Evolutionary conservation across 2,113 vertebrate species (phyloP).

Genomic region (Aphyosemion australe): DNA sequence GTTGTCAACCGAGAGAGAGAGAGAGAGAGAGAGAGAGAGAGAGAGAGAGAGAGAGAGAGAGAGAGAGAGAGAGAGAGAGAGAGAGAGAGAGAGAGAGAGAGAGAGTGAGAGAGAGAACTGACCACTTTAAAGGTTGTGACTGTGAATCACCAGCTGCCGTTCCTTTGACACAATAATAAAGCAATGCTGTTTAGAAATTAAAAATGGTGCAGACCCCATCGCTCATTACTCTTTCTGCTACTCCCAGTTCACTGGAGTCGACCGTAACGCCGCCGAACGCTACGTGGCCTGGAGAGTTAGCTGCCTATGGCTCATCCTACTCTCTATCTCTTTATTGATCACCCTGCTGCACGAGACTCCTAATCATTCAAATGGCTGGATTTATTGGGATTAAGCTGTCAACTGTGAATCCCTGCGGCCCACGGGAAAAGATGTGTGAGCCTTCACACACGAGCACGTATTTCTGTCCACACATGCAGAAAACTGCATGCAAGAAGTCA

Average conservation of each 20-base stretch:
- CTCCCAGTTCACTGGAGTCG: constrained; percentile 4
- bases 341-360: constrained; percentile 42
- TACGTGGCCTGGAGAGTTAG: constrained; percentile 18
- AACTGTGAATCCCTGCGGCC: constrained; percentile 28
- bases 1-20: too few relatives aligned
- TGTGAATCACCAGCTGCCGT: constrained; percentile 37
- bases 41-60: too few relatives aligned
- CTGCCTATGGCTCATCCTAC: constrained; percentile 26
- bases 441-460: not conserved
- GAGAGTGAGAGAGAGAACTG: constrained; percentile 12
- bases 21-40: too few relatives aligned
- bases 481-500: too few relatives aligned
- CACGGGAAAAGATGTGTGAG: constrained; percentile 10
- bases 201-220: constrained; percentile 34
- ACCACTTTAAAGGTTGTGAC: constrained; percentile 21
- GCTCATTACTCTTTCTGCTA: constrained; percentile 4
- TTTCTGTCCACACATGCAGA: not conserved
- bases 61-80: too few relatives aligned
- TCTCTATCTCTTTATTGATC: constrained; percentile 55
- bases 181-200: constrained; percentile 53
- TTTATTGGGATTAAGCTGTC: constrained; percentile 59
- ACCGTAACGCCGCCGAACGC: constrained; percentile 11
- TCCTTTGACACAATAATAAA: constrained; percentile 38
- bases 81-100: constrained; percentile 6
- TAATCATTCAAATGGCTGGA: constrained; percentile 57